Evolutionary conservation across 2,888 invertebrate species (phyloP), one percentile per base, ranked within the genome.

Genomic region (Rapana venosa): DNA sequence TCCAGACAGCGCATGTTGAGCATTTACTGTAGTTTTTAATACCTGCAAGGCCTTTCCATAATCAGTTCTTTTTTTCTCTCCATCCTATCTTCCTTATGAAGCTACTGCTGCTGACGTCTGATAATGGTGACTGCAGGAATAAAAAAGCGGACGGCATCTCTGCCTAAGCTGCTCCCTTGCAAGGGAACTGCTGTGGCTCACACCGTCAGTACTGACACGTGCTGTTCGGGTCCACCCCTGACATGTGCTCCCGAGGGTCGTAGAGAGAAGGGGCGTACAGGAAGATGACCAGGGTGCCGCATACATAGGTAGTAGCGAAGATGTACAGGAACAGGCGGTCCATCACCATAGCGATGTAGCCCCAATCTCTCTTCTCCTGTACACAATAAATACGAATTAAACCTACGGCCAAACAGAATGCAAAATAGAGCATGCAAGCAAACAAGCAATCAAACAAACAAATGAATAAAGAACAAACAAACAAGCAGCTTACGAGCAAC

Each of bases 311-410:
- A 93, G 98, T 96, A 26, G 98, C 98, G 96, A 99, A 99, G 96
- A 99, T 98, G 98, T 98, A 98, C 85, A 99, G 97, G 96, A 98
- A 99, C 90, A 99, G 97, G 90, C 98, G 97, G 96, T 99, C 99
- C 94, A 99, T 97, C 86, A 99, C 98, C 98, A 98, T 98, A 90
- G 98, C 98, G 77, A 99, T 98, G 96, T 98, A 99, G 96, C 98
- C 98, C 98, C 98, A 99, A 97, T 99, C 98, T 96, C 98, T 98
- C 90, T 95, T 95, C 88, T 96, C 95, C 96, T 96, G 93, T 79
- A 93, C 86, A 90, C 32, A 35, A 26, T 77, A 13, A 30, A 1
- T n/a, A 22, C 8, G 30, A 77, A n/a, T 30, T 17, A 61, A 26
- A 77, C 8, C 30, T 6, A 30, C 30, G 74, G 26, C 26, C 26